Conservation (phyloP, 2,797 vertebrate genomes). For the Cyclopterus lumpus region DNA sequence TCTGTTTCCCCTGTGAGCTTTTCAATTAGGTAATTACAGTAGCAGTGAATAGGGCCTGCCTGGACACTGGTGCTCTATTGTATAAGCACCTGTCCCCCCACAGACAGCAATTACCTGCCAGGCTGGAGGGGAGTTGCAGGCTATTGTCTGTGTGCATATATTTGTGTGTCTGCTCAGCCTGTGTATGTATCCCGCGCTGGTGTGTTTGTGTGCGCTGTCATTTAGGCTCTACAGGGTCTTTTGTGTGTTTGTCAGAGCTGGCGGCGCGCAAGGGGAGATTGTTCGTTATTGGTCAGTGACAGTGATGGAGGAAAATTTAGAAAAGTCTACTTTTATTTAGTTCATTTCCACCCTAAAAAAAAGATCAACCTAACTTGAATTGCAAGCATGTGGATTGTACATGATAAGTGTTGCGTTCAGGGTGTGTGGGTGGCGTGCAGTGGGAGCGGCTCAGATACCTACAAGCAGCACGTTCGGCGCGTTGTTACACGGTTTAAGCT, state of each 20-base stretch:
- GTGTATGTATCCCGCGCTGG: constrained; percentile 22
- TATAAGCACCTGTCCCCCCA: constrained; percentile 79
- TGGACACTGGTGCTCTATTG: constrained; percentile 78
- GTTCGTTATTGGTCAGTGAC: constrained; percentile 13
- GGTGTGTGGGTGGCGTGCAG: not conserved
- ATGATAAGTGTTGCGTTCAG: not conserved
- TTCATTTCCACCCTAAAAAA: not conserved
- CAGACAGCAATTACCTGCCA: constrained; percentile 83
- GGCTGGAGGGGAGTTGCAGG: constrained; percentile 69
- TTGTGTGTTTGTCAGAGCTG: constrained; percentile 20
- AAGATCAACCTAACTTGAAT: constrained; percentile 15
- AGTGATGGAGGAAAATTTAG: constrained; percentile 23
- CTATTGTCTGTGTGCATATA: constrained; percentile 71
- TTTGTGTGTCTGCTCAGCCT: constrained; percentile 13
- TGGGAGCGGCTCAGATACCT: not conserved
- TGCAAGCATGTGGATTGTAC: not conserved
- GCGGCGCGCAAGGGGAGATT: not conserved
- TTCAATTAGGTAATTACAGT: constrained; percentile 86
- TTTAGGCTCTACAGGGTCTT: constrained; percentile 7
- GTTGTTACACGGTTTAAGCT: constrained; percentile 26
- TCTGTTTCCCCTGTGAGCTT: constrained; percentile 67
- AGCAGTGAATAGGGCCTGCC: constrained; percentile 76
- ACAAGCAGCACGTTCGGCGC: constrained; percentile 1
- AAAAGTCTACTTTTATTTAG: constrained; percentile 27
- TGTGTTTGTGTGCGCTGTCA: constrained; percentile 24